These are phyloP conservation scores for Protophormia terraenovae DNA, from an alignment of 2,888 invertebrate species.

Conservation along the genomic window DNA sequence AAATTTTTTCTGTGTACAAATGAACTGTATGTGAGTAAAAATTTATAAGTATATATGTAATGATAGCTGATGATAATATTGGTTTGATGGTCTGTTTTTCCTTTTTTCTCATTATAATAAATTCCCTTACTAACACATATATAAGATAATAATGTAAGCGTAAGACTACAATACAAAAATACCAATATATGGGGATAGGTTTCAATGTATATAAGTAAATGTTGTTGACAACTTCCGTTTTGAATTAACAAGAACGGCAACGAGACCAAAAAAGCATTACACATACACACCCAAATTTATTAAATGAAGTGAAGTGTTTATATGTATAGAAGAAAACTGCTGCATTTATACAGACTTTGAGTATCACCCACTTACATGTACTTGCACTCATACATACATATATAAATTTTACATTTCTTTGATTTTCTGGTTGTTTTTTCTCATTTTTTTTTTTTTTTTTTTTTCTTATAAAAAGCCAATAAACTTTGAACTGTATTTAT, in stretches of 20 bases:
- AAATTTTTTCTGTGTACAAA: too few species aligned
- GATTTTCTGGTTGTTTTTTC: neutral
- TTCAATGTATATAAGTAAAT: neutral
- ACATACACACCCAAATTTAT: neutral
- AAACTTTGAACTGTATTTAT: conserved; percentile 60
- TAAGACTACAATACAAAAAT: conserved; percentile 12
- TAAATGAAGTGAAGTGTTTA: too few species aligned
- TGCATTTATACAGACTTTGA: neutral
- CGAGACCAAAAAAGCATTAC: neutral
- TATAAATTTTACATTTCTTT: conserved; percentile 6
- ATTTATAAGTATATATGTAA: neutral
- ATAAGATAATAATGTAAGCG: neutral
- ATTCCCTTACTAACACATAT: conserved; percentile 6
- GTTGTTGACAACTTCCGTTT: conserved; percentile 48
- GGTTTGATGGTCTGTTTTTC: neutral
- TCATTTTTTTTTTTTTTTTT: neutral
- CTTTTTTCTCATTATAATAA: conserved; percentile 18
- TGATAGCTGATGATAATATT: neutral
- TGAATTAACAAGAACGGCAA: conserved; percentile 31
- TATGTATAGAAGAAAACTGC: neutral
- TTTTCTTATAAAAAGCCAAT: conserved; percentile 49
- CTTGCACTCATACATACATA: neutral
- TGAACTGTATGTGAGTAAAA: neutral
- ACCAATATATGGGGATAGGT: neutral
- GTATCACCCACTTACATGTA: neutral